Evolutionary conservation across 2,113 vertebrate species (phyloP).

Genomic region (Macrotus californicus): DNA sequence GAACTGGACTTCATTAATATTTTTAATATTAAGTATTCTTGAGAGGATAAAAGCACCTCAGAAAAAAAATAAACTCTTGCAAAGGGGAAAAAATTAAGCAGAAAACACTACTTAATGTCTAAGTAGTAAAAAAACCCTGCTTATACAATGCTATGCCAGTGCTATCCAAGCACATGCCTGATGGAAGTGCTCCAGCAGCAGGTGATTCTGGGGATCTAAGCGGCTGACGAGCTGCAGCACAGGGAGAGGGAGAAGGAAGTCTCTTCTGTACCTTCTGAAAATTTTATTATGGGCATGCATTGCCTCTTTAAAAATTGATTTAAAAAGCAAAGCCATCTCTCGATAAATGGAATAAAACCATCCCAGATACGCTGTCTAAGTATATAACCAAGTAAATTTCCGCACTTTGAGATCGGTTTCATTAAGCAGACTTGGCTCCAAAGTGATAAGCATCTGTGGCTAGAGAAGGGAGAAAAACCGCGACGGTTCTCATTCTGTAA

Average conservation of each 20-base stretch:
- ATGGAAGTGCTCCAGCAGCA: not conserved
- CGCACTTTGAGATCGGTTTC: not conserved
- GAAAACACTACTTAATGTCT: not conserved
- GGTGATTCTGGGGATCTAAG: not conserved
- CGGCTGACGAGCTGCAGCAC: not conserved
- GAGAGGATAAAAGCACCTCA: not conserved
- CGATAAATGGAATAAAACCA: slow-evolving; percentile 39
- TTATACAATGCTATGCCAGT: not conserved
- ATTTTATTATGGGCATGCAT: slow-evolving; percentile 22
- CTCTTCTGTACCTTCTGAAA: slow-evolving; percentile 24
- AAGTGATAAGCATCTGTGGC: not conserved
- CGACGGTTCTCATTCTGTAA: not conserved
- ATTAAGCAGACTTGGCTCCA: not conserved
- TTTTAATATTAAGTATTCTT: slow-evolving; percentile 17
- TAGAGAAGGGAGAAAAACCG: not conserved
- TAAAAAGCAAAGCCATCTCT: slow-evolving; percentile 25
- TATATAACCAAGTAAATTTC: slow-evolving; percentile 10
- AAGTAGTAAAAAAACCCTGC: not conserved
- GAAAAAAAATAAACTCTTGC: not conserved
- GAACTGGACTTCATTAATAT: slow-evolving; percentile 4
- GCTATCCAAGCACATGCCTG: not conserved
- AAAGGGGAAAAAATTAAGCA: not conserved
- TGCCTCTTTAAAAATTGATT: slow-evolving; percentile 56
- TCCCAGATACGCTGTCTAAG: not conserved
- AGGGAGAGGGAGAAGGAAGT: not conserved